These are phyloP conservation scores for Gerris buenoi DNA, from an alignment of 1,140 invertebrate genomes.

Conservation along the genomic window DNA sequence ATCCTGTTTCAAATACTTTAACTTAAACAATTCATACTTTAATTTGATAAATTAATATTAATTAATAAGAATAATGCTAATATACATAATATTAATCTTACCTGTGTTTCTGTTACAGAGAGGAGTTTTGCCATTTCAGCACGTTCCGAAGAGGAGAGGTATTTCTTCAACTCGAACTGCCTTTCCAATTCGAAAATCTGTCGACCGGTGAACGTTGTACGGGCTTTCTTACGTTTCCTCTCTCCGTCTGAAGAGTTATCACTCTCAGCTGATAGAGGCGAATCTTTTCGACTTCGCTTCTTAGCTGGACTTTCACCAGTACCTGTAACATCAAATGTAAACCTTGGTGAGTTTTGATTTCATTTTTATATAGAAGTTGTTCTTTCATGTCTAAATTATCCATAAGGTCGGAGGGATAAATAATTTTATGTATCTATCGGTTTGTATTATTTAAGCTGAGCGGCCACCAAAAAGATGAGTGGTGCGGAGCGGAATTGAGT, in stretches of 20 bases:
- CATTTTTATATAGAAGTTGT: too few relatives aligned
- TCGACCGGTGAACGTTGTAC: conserved; percentile 85
- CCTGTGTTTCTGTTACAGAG: conserved; percentile 91
- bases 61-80: conserved; percentile 8
- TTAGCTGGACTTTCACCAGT: background rate
- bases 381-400: too few relatives aligned
- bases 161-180: conserved; percentile 91
- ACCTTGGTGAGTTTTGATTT: too few relatives aligned
- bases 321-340: too few relatives aligned
- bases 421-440: too few relatives aligned
- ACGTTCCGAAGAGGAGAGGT: conserved; percentile 84
- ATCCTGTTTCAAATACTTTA: too few relatives aligned
- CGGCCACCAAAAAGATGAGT: too few relatives aligned
- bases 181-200: conserved; percentile 94
- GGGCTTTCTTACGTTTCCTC: conserved; percentile 78
- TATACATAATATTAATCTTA: conserved; percentile 35
- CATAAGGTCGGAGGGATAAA: too few relatives aligned
- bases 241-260: conserved; percentile 36
- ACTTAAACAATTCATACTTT: too few relatives aligned
- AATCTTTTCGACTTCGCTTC: conserved; percentile 12
- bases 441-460: too few relatives aligned
- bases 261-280: conserved; percentile 1
- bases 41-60: conserved; percentile 12
- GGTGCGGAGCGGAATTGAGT: too few relatives aligned
- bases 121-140: conserved; percentile 84